A percentile compares a stretch with the other conserved stretches of the same genome.
phyloP scores from a whole-genome alignment of 2,113 vertebrate genomes.

The Puma concolor region DNA sequence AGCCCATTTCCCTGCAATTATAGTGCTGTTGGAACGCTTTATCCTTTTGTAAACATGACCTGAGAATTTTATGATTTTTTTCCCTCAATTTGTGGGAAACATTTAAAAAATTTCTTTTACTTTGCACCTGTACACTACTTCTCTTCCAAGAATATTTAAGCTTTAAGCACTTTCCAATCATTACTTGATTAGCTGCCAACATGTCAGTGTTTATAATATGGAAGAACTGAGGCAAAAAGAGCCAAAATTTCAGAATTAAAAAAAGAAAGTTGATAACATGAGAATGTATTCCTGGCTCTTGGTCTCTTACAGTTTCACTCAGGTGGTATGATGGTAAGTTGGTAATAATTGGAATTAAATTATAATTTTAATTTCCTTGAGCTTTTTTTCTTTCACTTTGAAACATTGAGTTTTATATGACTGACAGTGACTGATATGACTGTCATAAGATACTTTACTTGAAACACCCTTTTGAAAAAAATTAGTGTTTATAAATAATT shows the following conservation, averaged over 20 bases:
- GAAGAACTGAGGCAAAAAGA: conserved; percentile 72
- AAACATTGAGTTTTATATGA: conserved; percentile 33
- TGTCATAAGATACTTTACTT: conserved; percentile 41
- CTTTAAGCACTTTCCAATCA: conserved; percentile 78
- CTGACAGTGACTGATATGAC: conserved; percentile 42
- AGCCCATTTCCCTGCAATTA: neutral
- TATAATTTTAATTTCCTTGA: conserved; percentile 52
- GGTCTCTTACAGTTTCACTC: conserved; percentile 55
- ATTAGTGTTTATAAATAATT: conserved; percentile 41
- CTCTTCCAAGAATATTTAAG: conserved; percentile 81
- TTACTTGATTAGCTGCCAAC: conserved; percentile 76
- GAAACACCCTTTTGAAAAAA: neutral
- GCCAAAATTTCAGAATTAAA: conserved; percentile 74
- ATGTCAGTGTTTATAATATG: conserved; percentile 72
- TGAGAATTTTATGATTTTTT: conserved; percentile 52
- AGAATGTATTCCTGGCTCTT: conserved; percentile 74
- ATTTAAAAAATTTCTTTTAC: conserved; percentile 68
- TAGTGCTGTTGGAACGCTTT: conserved; percentile 4
- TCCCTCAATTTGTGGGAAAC: conserved; percentile 67
- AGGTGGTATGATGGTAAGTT: conserved; percentile 60
- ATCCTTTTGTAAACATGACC: conserved; percentile 25
- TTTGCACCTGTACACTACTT: conserved; percentile 76
- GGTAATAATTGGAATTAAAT: conserved; percentile 43
- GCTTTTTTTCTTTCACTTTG: neutral
- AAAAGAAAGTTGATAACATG: conserved; percentile 72